phyloP scores from a whole-genome alignment of 2,797 vertebrate genomes.

The Brotula barbata region DNA sequence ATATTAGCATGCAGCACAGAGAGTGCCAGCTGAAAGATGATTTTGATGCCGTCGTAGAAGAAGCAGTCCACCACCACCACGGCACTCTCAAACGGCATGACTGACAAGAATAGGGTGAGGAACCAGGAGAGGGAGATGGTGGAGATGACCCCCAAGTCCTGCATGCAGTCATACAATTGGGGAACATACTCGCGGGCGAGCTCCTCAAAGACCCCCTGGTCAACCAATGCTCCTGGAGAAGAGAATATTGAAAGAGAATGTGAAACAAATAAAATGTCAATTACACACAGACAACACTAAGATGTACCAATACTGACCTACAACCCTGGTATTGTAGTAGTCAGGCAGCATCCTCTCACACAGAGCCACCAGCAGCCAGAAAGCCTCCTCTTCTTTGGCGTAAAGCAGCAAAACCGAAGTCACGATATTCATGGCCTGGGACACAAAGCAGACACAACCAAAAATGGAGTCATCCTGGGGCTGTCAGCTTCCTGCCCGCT shows the following conservation, averaged over 20 bases:
- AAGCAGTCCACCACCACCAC: conserved; percentile 99
- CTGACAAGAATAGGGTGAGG: conserved; percentile 97
- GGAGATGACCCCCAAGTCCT: conserved; percentile 95
- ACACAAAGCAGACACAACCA: neutral
- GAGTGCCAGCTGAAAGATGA: conserved; percentile 96
- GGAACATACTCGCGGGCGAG: conserved; percentile 92
- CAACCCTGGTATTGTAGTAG: conserved; percentile 97
- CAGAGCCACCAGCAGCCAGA: conserved; percentile 95
- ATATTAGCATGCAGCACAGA: conserved; percentile 95
- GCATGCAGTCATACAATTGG: conserved; percentile 98
- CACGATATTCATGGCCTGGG: conserved; percentile 97
- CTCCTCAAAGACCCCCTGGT: conserved; percentile 98
- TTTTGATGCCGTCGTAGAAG: conserved; percentile 99
- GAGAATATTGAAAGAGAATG: neutral
- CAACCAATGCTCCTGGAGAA: conserved; percentile 89
- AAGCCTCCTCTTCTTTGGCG: conserved; percentile 96
- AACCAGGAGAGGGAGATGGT: conserved; percentile 99
- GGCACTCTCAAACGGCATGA: conserved; percentile 98
- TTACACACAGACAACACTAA: neutral
- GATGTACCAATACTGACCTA: conserved; percentile 81
- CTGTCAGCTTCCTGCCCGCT: neutral
- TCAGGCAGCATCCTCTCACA: conserved; percentile 97
- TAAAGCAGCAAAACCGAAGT: conserved; percentile 95
- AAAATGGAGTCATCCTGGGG: neutral
- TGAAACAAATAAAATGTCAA: conserved; percentile 6